Evolutionary conservation across 2,113 vertebrate genomes (phyloP), one percentile per base, ranked within the genome.

Genomic region (Chrysemys picta): DNA sequence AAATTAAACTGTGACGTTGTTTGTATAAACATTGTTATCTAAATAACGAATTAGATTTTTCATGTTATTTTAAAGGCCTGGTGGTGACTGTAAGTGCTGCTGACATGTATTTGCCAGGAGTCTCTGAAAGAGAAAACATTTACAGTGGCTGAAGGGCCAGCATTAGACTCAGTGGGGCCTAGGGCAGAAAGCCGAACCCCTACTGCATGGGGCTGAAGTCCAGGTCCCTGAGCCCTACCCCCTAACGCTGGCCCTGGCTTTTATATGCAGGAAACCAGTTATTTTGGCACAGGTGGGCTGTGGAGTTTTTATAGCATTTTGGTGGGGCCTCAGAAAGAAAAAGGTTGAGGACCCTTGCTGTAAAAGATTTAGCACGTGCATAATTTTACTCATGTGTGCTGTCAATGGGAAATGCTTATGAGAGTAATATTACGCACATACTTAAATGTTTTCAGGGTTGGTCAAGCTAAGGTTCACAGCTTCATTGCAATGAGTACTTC

Each of bases 41-140:
- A 96, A 95, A 80, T 95, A 91, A 93, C 90, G 95, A 93, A 90
- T 96, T 89, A 88, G 84, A 84, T 50, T 95, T 96, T 85, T 85
- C 91, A 91, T 95, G 94, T 72, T 93, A 82, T 80, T 95, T 88
- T 82, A 89, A 92, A 84, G 96, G 91, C 81, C 85, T 45, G 86
- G 27, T 78, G 9, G 22, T 31, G 72, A 29, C 72, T 56, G 8
- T 54, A 6, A 5, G n/a, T 52, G 45, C 27, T 52, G 38, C 25
- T 17, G 52, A 24, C 38, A 25, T 24, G 27, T 72, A 10, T 75
- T 72, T 86, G 52, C 85, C 45, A 47, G 85, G 88, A 93, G 57
- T 79, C 76, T n/a, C 53, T 49, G 52, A 75, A 84, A 69, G 89
- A 72, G 52, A 87, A 90, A 89, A 89, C 92, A 72, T 96, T 95